Base-by-base conservation (phyloP, 2,888 invertebrate genomes). In the Latheticus oryzae region DNA sequence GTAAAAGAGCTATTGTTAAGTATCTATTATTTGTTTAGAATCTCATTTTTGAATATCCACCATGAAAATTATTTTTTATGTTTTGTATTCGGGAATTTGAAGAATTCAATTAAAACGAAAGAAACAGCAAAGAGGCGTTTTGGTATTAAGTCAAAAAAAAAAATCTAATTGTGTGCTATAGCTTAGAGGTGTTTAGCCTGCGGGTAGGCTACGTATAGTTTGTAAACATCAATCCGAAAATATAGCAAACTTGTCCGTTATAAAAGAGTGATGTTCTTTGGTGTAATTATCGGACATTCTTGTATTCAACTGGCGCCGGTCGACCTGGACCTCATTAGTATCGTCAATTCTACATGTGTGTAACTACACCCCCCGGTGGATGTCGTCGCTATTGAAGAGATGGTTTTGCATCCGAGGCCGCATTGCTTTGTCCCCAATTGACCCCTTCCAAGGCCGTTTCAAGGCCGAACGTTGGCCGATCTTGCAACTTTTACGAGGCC, bases 391-490 rank as follows among this genome's bases (percentile, higher is more conserved):
- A 23, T n/a, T 16, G 32, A 37, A 24, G 21, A 24, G 33, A 45
- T 30, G 38, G 26, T 50, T 56, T 55, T 38, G 55, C 55, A 53
- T 50, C 38, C 16, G 53, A 45, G 43, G 63, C 37, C 48, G 51
- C 35, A 35, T 45, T 50, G n/a, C n/a, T n/a, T n/a, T n/a, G n/a
- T n/a, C n/a, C n/a, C 70, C 69, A 63, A 63, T 68, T 74, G 74
- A 76, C 77, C 77, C n/a, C n/a, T n/a, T n/a, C 70, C 79, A 79
- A 79, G 79, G 79, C 74, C 79, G 78, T 78, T 78, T 71, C 79
- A 79, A 79, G 79, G 79, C 74, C 79, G 79, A 75, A 71, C 77
- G 73, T 78, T 78, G 77, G 76, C 78, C 76, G 78, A 74, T 74
- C 74, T 74, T 68, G 69, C 67, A 61, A 67, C 67, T 69, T 68